Evolutionary conservation across 2,888 invertebrate genomes (phyloP).

Genomic region (Leucophenga maculata): DNA sequence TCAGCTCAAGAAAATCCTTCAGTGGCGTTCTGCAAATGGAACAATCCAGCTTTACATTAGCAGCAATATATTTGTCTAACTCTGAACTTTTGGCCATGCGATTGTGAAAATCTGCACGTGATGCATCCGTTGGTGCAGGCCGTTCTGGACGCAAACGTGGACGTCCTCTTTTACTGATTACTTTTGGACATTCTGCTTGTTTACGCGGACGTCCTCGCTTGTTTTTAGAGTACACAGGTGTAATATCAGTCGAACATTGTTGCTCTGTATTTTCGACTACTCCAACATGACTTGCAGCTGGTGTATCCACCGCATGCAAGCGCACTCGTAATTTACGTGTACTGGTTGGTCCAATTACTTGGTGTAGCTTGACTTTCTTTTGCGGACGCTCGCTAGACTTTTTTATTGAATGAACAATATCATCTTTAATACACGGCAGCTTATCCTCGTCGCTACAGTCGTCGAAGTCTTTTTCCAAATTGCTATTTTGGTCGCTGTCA

Average conservation of each 20-base stretch:
- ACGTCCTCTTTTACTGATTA: not conserved
- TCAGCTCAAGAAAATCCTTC: constrained; percentile 38
- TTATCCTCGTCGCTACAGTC: not conserved
- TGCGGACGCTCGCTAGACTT: no score
- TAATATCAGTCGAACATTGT: not conserved
- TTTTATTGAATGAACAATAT: no score
- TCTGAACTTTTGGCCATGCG: not conserved
- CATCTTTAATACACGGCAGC: no score
- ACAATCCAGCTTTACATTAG: constrained; percentile 8
- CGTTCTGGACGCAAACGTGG: not conserved
- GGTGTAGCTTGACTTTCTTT: no score
- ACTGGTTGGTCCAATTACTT: not conserved
- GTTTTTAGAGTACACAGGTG: not conserved
- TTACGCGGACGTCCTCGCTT: not conserved
- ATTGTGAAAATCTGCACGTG: not conserved
- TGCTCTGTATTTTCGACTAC: no score
- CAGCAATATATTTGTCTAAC: constrained; percentile 1
- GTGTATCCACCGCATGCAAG: not conserved
- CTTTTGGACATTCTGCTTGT: no score
- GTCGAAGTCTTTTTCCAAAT: not conserved
- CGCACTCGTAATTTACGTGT: not conserved
- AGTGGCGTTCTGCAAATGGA: not conserved
- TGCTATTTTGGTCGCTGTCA: not conserved
- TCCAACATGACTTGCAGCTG: not conserved
- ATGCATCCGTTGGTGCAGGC: not conserved